Evolutionary conservation across 53 echinoderm and acorn worm genomes (phyloP).

Genomic region (Paelopatides confundens): DNA sequence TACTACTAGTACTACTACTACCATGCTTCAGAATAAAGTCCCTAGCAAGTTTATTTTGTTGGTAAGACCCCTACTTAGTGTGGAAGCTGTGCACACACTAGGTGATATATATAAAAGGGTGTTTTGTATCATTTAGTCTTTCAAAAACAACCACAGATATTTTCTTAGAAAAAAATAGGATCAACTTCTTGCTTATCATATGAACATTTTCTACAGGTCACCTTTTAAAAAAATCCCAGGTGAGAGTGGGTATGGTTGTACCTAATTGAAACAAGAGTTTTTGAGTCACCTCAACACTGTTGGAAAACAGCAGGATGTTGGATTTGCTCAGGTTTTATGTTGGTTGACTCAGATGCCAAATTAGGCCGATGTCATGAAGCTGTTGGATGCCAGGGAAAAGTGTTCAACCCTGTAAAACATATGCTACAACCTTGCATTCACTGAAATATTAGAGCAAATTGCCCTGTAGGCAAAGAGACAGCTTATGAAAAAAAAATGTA

Average conservation of each 20-base stretch:
- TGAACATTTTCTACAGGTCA: neutral
- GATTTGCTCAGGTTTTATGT: neutral
- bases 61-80: conserved; percentile 20
- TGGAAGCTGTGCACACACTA: conserved; percentile 23
- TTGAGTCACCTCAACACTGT: neutral
- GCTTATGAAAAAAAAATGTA: neutral
- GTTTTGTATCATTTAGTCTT: neutral
- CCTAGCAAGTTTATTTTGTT: neutral
- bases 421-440: neutral
- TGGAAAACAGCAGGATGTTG: conserved; percentile 3
- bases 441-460: neutral
- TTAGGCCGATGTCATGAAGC: neutral
- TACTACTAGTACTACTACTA: too few relatives aligned
- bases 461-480: conserved; percentile 7
- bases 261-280: neutral
- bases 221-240: neutral
- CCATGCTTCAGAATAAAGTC: neutral
- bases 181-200: neutral
- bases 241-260: neutral
- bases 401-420: conserved; percentile 20
- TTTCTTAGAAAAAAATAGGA: conserved; percentile 2
- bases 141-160: neutral
- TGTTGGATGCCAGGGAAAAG: neutral
- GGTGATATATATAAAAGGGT: neutral
- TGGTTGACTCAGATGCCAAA: neutral